Evolutionary conservation across 2,113 vertebrate species (phyloP), one percentile per base, ranked within the genome.

Genomic region (Thunnus thynnus): DNA sequence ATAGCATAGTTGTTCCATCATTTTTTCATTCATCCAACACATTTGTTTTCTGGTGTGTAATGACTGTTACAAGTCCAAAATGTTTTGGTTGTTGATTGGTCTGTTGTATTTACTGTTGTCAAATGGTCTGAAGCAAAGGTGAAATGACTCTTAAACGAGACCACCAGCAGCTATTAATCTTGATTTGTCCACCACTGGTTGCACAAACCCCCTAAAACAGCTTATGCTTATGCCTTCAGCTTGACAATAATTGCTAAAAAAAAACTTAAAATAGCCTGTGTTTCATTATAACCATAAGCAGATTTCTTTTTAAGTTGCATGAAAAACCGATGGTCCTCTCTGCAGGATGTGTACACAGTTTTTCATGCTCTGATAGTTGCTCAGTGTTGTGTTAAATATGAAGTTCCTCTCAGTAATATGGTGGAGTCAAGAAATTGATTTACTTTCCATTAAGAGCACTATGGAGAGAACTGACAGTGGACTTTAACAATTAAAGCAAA

Each of bases 381-480:
- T 86, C 78, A 86, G 74, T 86, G 71, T 76, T 84, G 44, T 70
- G 63, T 64, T 76, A 48, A 77, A 73, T 81, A 56, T 25, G 51
- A 82, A 20, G 55, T 22, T 61, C 22, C 68, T 78, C 61, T 83
- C 80, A 36, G 41, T 58, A 55, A 71, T 80, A 58, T 12, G 22
- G 48, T 46, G 36, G 55, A 77, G 71, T 90, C 72, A 73, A 77
- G 68, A 73, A 60, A 89, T 76, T 81, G 85, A 86, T 90, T 83
- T 71, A 55, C 2, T 68, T 27, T 27, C 50, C 46, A 68, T 79
- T 72, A 78, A 73, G 41, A 36, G 50, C 25, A 13, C 11, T 17
- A 46, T 18, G 62, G 57, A 36, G 20, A 66, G 18, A 22, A 63
- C 22, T n/a, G 47, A 67, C 63, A 56, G 72, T 64, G 80, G 50